Percentiles rank a stretch among this genome's conserved stretches.
phyloP scores from a whole-genome alignment of 2,888 invertebrate genomes.

The Chromoteleia sp. region DNA sequence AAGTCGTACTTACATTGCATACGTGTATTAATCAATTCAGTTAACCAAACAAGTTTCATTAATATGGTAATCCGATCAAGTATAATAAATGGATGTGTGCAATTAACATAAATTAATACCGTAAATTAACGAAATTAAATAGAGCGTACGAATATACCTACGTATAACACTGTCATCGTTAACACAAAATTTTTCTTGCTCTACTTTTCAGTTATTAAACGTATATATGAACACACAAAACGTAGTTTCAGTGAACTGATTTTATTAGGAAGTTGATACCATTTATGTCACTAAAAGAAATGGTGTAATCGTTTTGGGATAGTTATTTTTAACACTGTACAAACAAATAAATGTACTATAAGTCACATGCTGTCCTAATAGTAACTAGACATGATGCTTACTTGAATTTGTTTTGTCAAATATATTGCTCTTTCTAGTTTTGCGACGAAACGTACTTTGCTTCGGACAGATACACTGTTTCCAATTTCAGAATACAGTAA shows the following conservation, averaged over 20 bases:
- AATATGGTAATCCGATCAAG: no score
- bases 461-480: conserved; percentile 24
- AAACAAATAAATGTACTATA: conserved; percentile 12
- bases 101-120: no score
- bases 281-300: conserved; percentile 2
- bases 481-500: conserved; percentile 15
- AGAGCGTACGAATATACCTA: no score
- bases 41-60: no score
- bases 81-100: no score
- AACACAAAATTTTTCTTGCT: no score
- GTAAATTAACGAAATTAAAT: no score
- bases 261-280: neutral
- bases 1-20: no score
- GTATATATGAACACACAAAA: no score
- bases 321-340: conserved; percentile 3
- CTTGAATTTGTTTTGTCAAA: conserved; percentile 23
- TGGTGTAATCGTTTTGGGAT: conserved; percentile 5
- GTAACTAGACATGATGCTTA: conserved; percentile 25
- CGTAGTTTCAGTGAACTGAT: neutral
- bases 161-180: no score
- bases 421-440: conserved; percentile 16
- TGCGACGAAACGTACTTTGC: conserved; percentile 27
- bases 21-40: no score
- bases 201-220: no score
- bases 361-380: conserved; percentile 5